phyloP scores from a whole-genome alignment of 1,140 invertebrate genomes.

The Sogatella furcifera region DNA sequence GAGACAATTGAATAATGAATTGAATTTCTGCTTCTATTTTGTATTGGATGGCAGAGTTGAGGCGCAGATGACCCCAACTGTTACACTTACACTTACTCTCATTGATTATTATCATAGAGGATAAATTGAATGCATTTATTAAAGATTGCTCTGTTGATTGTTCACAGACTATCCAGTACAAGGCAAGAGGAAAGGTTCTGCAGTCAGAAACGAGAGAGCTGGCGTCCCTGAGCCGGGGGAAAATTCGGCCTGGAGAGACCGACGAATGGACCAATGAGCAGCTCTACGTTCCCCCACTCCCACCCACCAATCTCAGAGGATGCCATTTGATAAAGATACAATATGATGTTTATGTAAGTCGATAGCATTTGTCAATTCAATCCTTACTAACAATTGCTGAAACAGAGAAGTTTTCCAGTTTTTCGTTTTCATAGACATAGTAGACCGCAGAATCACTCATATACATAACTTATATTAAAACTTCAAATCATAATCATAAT shows the following conservation, averaged over 20 bases:
- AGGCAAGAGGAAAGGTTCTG: constrained; percentile 73
- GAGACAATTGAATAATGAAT: too few relatives aligned
- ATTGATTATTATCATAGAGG: too few relatives aligned
- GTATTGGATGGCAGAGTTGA: too few relatives aligned
- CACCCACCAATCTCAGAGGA: constrained; percentile 89
- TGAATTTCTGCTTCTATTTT: too few relatives aligned
- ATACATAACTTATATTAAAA: too few relatives aligned
- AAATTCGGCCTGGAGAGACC: constrained; percentile 66
- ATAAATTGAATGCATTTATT: background rate
- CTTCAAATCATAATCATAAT: too few relatives aligned
- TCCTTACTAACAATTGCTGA: too few relatives aligned
- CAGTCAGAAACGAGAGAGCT: constrained; percentile 80
- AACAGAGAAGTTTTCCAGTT: too few relatives aligned
- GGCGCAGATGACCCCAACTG: too few relatives aligned
- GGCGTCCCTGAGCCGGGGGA: constrained; percentile 66
- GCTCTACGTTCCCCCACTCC: constrained; percentile 85
- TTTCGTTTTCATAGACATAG: too few relatives aligned
- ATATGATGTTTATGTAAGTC: constrained; percentile 89
- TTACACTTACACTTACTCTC: too few relatives aligned
- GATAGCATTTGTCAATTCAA: background rate
- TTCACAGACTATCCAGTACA: constrained; percentile 76
- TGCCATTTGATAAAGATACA: constrained; percentile 90
- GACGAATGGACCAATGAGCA: constrained; percentile 85
- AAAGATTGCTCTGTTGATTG: background rate
- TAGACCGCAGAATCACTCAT: too few relatives aligned